Conservation (phyloP, 2,113 vertebrate species). For the Brevimyrus niger region DNA sequence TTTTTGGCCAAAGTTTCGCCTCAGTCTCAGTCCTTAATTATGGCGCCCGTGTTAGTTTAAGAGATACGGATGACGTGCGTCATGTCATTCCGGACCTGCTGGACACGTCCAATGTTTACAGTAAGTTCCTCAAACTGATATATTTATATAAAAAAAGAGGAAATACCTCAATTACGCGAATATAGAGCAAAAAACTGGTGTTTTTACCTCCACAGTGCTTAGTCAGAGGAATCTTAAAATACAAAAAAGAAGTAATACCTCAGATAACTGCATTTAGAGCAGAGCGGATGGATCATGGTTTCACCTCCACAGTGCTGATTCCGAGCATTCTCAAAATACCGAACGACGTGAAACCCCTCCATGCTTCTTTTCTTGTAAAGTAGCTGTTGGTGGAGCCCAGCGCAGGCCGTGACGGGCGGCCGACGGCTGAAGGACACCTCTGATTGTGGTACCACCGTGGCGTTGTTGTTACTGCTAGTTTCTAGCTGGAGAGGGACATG, state of each 20-base stretch:
- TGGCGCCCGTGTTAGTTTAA: background rate
- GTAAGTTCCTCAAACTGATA: constrained; percentile 2
- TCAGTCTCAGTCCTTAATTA: background rate
- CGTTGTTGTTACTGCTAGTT: background rate
- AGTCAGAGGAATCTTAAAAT: background rate
- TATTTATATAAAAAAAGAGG: constrained; percentile 19
- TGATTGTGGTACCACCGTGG: constrained; percentile 5
- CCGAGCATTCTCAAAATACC: background rate
- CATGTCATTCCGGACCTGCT: background rate
- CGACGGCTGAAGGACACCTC: background rate
- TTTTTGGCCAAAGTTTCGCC: background rate
- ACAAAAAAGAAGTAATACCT: background rate
- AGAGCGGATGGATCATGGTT: background rate
- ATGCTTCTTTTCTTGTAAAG: no score
- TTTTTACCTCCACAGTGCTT: constrained; percentile 9
- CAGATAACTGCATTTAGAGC: background rate
- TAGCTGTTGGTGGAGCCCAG: background rate
- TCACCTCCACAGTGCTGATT: constrained; percentile 8
- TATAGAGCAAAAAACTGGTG: background rate
- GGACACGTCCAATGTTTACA: background rate
- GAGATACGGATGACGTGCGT: background rate
- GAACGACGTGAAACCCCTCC: background rate
- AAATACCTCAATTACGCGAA: background rate
- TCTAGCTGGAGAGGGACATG: background rate
- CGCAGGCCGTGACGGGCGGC: no score